Conservation (phyloP, 2,888 invertebrate genomes). For the Caenorhabditis panamensis region DNA sequence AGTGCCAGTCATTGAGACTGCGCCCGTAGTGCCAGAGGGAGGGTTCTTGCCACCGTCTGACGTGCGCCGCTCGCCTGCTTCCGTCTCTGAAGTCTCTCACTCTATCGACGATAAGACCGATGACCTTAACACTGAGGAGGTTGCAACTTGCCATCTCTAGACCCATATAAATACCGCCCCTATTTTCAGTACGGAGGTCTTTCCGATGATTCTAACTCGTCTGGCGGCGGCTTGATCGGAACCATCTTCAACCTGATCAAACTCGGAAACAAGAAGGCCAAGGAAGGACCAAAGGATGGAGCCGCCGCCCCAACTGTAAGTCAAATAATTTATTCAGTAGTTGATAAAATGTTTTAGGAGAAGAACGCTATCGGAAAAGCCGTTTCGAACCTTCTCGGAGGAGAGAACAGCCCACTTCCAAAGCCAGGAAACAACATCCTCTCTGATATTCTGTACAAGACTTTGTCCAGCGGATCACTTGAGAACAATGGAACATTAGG, state of each 20-base stretch:
- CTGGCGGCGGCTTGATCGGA: slow-evolving; percentile 79
- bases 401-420: slow-evolving; percentile 78
- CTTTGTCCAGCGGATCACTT: slow-evolving; percentile 77
- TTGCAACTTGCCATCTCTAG: neutral
- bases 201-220: slow-evolving; percentile 75
- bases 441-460: slow-evolving; percentile 81
- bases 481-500: slow-evolving; percentile 70
- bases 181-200: slow-evolving; percentile 76
- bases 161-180: slow-evolving; percentile 7
- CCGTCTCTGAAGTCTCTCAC: slow-evolving; percentile 74
- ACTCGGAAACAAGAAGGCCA: slow-evolving; percentile 74
- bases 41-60: slow-evolving; percentile 76
- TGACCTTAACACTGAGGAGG: slow-evolving; percentile 65
- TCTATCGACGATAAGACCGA: slow-evolving; percentile 64
- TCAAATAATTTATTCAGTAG: neutral
- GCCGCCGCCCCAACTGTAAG: slow-evolving; percentile 24
- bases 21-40: slow-evolving; percentile 78
- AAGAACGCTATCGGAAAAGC: slow-evolving; percentile 76
- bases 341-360: slow-evolving; percentile 32
- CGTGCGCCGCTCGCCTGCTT: slow-evolving; percentile 75
- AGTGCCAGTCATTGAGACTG: slow-evolving; percentile 65
- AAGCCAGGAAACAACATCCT: slow-evolving; percentile 76
- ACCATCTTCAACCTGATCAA: slow-evolving; percentile 79
- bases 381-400: slow-evolving; percentile 76
- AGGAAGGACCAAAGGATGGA: slow-evolving; percentile 31